Evolutionary conservation across 2,113 vertebrate species (phyloP), one percentile per base, ranked within the genome.

Genomic region (Pangasianodon gigas): DNA sequence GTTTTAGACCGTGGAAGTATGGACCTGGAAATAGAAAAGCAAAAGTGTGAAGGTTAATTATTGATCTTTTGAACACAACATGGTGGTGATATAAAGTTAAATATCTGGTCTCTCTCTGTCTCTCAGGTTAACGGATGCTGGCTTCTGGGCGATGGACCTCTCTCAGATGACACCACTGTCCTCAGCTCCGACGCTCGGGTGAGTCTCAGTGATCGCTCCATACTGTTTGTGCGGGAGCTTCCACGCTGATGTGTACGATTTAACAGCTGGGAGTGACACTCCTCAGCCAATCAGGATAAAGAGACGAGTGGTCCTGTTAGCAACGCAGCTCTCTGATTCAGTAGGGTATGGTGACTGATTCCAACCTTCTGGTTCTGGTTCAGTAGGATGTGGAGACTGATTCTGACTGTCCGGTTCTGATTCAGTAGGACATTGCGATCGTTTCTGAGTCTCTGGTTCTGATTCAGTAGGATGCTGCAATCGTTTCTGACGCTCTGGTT

Each of bases 121-220:
- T 93, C 93, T 92, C 95, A 96, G 95, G 91, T 87, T 88, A 93
- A 91, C 89, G 52, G 93, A 95, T 95, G 93, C 91, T 94, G 95
- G 94, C 92, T 93, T 94, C 93, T 92, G 91, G 90, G 87, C 91
- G 91, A 95, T 95, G 95, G 93, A 92, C 89, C 93, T 93, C 91
- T 94, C 91, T 91, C 94, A 94, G 94, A 93, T 92, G 93, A 93
- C 92, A 44, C 91, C 89, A 48, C 60, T 86, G 80, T 88, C 69
- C 89, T 87, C 29, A 1, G 67, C 71, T 85, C 83, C 44, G 8
- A 77, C 74, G 51, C 88, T 69, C 41, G 32, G 88, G 91, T 92
- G 79, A 92, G 90, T 89, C 84, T 51, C 24, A 9, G 37, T 10
- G 29, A 71, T 54, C 14, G 16, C 21, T 37, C 19, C 48, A 1